Conservation (phyloP, 2,888 invertebrate species). For the Stenodera caucasica region DNA sequence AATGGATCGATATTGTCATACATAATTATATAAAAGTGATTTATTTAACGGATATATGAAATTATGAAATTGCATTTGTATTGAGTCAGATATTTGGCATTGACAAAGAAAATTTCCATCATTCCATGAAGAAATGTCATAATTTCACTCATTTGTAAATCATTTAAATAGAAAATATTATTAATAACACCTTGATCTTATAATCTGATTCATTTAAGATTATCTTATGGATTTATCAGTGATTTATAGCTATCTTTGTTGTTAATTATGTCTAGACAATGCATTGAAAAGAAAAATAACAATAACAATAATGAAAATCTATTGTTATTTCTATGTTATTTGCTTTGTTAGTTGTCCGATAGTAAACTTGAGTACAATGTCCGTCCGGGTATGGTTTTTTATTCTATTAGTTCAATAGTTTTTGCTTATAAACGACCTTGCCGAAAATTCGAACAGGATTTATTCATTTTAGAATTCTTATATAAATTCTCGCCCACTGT, state of each 20-base stretch:
- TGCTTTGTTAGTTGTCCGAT: not conserved
- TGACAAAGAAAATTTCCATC: not conserved
- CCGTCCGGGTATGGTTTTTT: not conserved
- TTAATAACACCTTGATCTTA: too few species aligned
- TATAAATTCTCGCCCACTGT: not conserved
- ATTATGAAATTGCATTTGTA: constrained; percentile 2
- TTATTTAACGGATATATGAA: not conserved
- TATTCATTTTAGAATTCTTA: not conserved
- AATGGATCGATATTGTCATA: not conserved
- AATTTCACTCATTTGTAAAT: not conserved
- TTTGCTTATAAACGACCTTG: not conserved
- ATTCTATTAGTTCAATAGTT: not conserved
- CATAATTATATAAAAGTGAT: not conserved
- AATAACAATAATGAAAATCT: not conserved
- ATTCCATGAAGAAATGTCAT: not conserved
- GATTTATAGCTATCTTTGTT: not conserved
- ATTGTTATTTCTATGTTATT: too few species aligned
- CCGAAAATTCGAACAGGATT: not conserved
- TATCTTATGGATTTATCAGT: too few species aligned
- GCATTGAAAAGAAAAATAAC: not conserved
- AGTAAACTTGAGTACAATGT: not conserved
- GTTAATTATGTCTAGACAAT: not conserved
- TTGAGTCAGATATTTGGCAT: constrained; percentile 1
- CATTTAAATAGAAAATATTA: not conserved
- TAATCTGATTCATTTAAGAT: too few species aligned